Percentiles rank a stretch among this genome's conserved stretches.
Conservation (phyloP, 2,888 invertebrate genomes). For the Allolobophora icterica region DNA sequence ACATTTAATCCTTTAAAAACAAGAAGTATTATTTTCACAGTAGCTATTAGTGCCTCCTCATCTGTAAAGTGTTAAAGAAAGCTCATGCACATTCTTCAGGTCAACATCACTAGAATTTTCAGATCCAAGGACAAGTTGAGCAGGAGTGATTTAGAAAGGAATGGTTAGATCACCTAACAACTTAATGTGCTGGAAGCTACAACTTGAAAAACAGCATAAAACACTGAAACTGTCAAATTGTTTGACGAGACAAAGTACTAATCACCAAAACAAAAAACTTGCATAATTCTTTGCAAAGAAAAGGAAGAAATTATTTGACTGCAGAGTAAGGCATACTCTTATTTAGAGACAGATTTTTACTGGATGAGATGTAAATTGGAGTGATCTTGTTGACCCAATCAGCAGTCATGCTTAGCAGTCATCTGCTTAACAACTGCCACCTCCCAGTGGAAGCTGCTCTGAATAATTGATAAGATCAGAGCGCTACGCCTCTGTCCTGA, state of each 20-base stretch:
- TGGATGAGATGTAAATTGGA: neutral
- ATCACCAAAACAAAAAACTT: neutral
- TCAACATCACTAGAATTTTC: no score
- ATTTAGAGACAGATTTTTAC: neutral
- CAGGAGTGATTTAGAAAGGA: no score
- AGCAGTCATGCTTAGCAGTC: neutral
- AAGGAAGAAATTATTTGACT: neutral
- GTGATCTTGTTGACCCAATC: constrained; percentile 11
- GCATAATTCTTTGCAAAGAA: neutral
- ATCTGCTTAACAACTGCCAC: neutral
- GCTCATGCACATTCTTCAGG: no score
- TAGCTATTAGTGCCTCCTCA: no score
- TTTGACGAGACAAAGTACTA: neutral
- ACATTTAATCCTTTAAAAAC: no score
- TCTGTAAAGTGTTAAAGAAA: no score
- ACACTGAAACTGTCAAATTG: neutral
- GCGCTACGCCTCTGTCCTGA: neutral
- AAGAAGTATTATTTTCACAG: no score
- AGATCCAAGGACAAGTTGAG: no score
- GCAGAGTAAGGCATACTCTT: neutral
- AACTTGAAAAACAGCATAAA: neutral
- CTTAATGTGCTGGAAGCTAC: neutral
- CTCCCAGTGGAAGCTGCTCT: neutral
- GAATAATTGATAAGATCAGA: neutral
- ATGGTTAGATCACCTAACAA: neutral